Evolutionary conservation across 2,797 vertebrate species (phyloP).

Genomic region (Cyclopterus lumpus): DNA sequence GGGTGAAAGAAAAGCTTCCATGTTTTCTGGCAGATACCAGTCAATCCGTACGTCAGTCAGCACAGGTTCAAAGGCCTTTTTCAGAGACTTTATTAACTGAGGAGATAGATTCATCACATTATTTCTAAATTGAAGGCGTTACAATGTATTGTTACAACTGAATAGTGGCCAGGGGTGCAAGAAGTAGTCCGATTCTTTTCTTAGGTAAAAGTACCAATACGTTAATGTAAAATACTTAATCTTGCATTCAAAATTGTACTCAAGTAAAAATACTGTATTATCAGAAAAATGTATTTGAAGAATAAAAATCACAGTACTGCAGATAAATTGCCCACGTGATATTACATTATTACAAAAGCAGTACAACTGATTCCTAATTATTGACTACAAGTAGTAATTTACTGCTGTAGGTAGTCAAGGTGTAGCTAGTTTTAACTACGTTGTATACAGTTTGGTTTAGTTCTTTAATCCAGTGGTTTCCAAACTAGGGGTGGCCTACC

Average conservation of each 20-base stretch:
- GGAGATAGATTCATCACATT: neutral
- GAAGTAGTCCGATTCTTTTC: neutral
- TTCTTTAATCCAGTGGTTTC: neutral
- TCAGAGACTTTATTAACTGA: slow-evolving; percentile 93
- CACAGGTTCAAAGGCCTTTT: slow-evolving; percentile 95
- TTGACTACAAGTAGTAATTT: neutral
- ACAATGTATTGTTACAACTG: neutral
- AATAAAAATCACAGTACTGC: neutral
- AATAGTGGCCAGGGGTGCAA: neutral
- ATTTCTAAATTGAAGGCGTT: neutral
- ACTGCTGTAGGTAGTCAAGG: neutral
- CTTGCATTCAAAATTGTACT: neutral
- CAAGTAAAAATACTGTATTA: neutral
- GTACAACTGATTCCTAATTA: neutral
- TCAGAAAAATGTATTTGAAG: neutral
- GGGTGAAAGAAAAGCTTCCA: slow-evolving; percentile 96
- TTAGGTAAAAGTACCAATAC: neutral
- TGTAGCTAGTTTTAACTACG: neutral
- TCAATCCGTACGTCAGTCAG: slow-evolving; percentile 96
- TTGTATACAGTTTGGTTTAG: neutral
- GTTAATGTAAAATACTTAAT: neutral
- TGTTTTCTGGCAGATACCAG: slow-evolving; percentile 96
- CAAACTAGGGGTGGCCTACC: neutral
- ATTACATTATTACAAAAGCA: slow-evolving; percentile 1
- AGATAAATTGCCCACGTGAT: neutral